Percentiles rank a stretch among this genome's conserved stretches.
Evolutionary conservation across 2,113 vertebrate species (phyloP).

Genomic region (Geococcyx californianus): DNA sequence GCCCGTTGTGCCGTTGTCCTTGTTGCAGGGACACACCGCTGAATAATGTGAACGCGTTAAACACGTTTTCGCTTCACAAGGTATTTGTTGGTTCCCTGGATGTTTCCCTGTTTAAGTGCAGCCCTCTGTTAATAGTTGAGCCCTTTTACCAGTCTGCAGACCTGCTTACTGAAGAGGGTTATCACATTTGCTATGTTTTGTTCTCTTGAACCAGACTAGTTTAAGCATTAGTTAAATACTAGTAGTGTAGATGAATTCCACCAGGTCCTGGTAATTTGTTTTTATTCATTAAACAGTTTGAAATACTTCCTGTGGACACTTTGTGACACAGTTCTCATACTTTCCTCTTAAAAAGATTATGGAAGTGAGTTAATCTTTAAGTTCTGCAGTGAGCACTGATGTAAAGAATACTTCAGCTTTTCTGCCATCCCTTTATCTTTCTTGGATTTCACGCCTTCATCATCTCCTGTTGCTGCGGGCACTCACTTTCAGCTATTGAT

Average conservation of each 20-base stretch:
- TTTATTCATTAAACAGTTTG: background rate
- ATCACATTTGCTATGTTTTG: background rate
- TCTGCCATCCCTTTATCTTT: background rate
- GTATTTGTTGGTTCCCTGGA: background rate
- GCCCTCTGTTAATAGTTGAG: background rate
- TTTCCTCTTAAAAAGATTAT: background rate
- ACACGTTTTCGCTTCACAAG: background rate
- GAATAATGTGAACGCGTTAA: background rate
- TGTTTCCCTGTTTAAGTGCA: background rate
- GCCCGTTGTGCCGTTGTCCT: fast-evolving
- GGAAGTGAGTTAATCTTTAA: background rate
- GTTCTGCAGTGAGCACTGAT: background rate
- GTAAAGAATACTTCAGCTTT: background rate
- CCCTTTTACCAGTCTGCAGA: background rate
- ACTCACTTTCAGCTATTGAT: background rate
- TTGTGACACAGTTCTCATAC: background rate
- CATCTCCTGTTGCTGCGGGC: background rate
- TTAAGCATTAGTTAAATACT: background rate
- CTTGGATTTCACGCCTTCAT: background rate
- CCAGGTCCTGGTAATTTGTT: background rate
- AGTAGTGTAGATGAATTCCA: background rate
- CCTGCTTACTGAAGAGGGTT: background rate
- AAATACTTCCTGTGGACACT: background rate
- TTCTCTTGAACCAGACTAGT: background rate
- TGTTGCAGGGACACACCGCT: fast-evolving